Evolutionary conservation across 2,797 vertebrate species (phyloP), one percentile per base, ranked within the genome.

Genomic region (Agapornis canus): DNA sequence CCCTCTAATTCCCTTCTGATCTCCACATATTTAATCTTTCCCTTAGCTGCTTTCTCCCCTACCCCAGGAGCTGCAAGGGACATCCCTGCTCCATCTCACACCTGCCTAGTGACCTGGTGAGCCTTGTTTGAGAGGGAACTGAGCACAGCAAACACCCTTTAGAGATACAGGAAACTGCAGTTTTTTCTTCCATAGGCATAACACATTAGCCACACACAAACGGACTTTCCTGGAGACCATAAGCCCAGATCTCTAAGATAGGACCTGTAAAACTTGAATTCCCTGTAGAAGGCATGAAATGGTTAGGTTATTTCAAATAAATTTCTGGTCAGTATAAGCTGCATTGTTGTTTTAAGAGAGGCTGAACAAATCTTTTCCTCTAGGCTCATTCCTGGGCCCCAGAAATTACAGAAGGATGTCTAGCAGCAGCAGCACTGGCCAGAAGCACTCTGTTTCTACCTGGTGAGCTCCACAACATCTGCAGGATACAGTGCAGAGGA

Each of bases 391-490:
- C 54, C 32, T 2, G 4, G 13, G 9, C 8, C 49, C 56, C 32
- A 51, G 17, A 19, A 60, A 39, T 5, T 5, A 3, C 6, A 51
- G 6, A 26, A 40, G 29, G 54, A 17, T 59, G 14, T 8, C 12
- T 72, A 22, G 13, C 5, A 6, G 52, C 32, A 23, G 43, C n/a
- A 18, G 39, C 64, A 5, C 1, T 15, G 32, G 11, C 51, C 37
- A 13, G 47, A 39, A 17, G 9, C 16, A 31, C 27, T 16, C 37
- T 11, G 16, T 29, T 52, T 16, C 47, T 43, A 6, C 31, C 48
- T 1, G 2, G 21, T 1, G 35, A 19, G 19, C 61, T 43, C 37
- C 4, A 2, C 60, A n/a, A 37, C 27, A 2, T 19, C 1, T 4
- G 25, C n/a, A 35, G 39, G 56, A 16, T 1, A 4, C 32, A 13